Percentiles rank a stretch among this genome's conserved stretches.
phyloP scores from a whole-genome alignment of 2,888 invertebrate species.

The Epinotia bilunana region DNA sequence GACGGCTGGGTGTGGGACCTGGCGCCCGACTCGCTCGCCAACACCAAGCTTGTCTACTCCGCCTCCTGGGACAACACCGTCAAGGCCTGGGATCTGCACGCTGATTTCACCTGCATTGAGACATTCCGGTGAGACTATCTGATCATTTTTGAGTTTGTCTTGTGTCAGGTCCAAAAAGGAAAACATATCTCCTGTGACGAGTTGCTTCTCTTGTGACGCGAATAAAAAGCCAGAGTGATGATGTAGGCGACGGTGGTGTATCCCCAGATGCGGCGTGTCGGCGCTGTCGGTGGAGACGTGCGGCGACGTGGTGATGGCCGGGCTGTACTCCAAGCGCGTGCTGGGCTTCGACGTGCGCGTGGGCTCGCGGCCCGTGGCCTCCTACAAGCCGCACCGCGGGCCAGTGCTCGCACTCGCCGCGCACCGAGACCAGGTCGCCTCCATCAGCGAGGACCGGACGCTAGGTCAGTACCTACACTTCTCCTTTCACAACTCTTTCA shows the following conservation, averaged over 20 bases:
- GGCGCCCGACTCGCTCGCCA: conserved; percentile 70
- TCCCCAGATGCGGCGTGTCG: conserved; percentile 77
- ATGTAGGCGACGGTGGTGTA: background rate
- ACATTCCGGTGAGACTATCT: conserved; percentile 72
- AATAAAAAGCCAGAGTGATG: no score
- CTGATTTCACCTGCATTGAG: conserved; percentile 73
- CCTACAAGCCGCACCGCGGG: conserved; percentile 78
- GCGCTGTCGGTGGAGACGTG: conserved; percentile 80
- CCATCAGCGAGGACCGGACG: conserved; percentile 11
- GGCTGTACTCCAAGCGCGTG: conserved; percentile 83
- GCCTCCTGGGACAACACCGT: conserved; percentile 86
- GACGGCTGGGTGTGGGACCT: conserved; percentile 87
- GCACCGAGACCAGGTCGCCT: background rate
- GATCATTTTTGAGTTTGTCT: no score
- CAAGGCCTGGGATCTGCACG: conserved; percentile 82
- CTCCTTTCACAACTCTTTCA: no score
- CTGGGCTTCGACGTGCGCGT: conserved; percentile 80
- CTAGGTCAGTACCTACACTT: background rate
- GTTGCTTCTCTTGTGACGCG: no score
- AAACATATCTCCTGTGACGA: no score
- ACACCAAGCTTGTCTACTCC: conserved; percentile 80
- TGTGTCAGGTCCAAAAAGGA: no score
- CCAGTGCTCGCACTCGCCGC: conserved; percentile 12
- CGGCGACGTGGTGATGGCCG: conserved; percentile 78
- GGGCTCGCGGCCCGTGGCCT: conserved; percentile 67